Conservation (phyloP, 2,888 invertebrate species). For the Leucophora obtusa region DNA sequence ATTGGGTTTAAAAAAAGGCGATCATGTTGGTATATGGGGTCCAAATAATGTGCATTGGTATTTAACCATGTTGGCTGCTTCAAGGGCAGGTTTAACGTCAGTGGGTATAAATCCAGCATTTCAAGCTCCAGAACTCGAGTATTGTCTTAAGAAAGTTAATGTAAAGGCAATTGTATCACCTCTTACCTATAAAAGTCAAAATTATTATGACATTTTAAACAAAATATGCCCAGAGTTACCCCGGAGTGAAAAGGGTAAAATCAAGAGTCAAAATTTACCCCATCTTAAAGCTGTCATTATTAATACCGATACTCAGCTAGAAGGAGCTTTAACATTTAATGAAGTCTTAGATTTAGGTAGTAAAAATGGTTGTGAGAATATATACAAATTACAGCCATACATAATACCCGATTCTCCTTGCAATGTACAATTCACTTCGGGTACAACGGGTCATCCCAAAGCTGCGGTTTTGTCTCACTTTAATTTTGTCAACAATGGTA, state of each 20-base stretch:
- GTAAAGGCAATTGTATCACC: constrained; percentile 84
- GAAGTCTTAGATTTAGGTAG: constrained; percentile 77
- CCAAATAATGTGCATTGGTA: constrained; percentile 90
- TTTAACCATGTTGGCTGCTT: constrained; percentile 84
- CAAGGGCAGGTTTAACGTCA: constrained; percentile 85
- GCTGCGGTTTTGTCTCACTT: constrained; percentile 86
- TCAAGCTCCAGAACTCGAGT: constrained; percentile 84
- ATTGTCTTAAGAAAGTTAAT: constrained; percentile 85
- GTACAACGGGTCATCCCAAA: constrained; percentile 88
- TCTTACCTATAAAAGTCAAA: constrained; percentile 82
- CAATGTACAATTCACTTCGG: constrained; percentile 92
- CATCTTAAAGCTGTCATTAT: constrained; percentile 82
- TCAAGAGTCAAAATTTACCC: constrained; percentile 79
- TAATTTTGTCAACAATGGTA: constrained; percentile 87
- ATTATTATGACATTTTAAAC: constrained; percentile 84
- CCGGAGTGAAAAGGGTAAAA: constrained; percentile 76
- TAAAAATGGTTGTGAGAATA: constrained; percentile 64
- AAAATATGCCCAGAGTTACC: constrained; percentile 81
- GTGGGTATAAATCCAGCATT: constrained; percentile 89
- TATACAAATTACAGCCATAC: constrained; percentile 78
- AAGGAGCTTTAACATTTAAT: constrained; percentile 79
- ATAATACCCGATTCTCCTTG: constrained; percentile 84
- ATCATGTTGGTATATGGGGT: constrained; percentile 88
- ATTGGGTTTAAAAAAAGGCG: constrained; percentile 85
- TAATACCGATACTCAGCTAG: constrained; percentile 76